These are phyloP conservation scores for Tuta absoluta DNA, from an alignment of 2,888 invertebrate genomes.

Conservation along the genomic window DNA sequence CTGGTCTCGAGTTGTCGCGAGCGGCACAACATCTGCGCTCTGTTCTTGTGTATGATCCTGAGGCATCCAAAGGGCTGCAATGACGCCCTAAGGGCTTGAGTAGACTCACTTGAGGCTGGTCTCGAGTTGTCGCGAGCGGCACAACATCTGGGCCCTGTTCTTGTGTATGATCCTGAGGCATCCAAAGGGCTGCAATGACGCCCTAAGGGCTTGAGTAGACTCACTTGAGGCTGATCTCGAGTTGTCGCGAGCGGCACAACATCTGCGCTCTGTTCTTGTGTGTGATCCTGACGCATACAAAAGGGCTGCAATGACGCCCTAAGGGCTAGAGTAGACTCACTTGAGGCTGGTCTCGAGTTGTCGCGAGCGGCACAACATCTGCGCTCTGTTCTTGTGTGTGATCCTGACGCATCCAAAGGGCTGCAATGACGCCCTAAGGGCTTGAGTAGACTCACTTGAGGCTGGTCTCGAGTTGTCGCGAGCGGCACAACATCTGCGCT, in stretches of 20 bases:
- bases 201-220: too few relatives aligned
- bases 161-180: slow-evolving; percentile 98
- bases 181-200: slow-evolving; percentile 98
- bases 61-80: slow-evolving; percentile 98
- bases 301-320: slow-evolving; percentile 92
- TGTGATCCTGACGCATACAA: too few relatives aligned
- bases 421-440: too few relatives aligned
- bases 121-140: slow-evolving; percentile 94
- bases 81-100: slow-evolving; percentile 83
- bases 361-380: slow-evolving; percentile 96
- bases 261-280: too few relatives aligned
- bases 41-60: slow-evolving; percentile 96
- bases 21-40: slow-evolving; percentile 97
- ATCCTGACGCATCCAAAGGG: slow-evolving; percentile 98
- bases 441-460: too few relatives aligned
- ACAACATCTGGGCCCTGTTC: slow-evolving; percentile 97
- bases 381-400: slow-evolving; percentile 97
- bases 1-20: slow-evolving; percentile 95
- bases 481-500: too few relatives aligned
- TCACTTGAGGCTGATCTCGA: too few relatives aligned
- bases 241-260: too few relatives aligned
- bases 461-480: too few relatives aligned
- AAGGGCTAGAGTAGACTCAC: slow-evolving; percentile 50
- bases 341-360: slow-evolving; percentile 94
- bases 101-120: slow-evolving; percentile 86